phyloP scores from a whole-genome alignment of 2,113 vertebrate genomes.

The Zonotrichia leucophrys region DNA sequence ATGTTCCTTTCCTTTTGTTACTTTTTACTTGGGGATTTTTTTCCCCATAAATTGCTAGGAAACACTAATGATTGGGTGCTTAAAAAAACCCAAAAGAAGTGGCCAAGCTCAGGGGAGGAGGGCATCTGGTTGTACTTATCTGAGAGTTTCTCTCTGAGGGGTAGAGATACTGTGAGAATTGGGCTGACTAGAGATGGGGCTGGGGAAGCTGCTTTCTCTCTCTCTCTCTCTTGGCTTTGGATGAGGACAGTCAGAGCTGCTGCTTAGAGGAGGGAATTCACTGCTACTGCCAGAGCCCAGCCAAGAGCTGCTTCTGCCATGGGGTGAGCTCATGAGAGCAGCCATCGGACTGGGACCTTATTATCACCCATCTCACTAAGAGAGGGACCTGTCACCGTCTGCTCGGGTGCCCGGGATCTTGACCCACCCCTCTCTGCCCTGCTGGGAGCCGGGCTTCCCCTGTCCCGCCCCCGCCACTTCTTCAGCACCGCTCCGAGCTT shows the following conservation, averaged over 20 bases:
- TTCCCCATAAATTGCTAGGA: background rate
- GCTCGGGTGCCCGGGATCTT: too few relatives aligned
- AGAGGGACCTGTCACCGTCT: too few relatives aligned
- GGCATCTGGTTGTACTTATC: background rate
- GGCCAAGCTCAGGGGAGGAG: background rate
- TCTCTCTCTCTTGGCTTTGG: background rate
- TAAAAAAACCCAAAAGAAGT: background rate
- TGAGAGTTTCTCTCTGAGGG: background rate
- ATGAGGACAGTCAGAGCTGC: fast-evolving
- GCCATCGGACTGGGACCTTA: too few relatives aligned
- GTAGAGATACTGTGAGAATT: background rate
- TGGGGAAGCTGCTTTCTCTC: background rate
- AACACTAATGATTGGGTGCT: background rate
- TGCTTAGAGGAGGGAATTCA: background rate
- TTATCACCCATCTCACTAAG: too few relatives aligned
- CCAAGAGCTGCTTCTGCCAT: background rate
- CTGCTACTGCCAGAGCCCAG: too few relatives aligned
- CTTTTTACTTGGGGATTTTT: background rate
- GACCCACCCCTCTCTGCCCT: background rate
- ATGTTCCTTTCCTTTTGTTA: background rate
- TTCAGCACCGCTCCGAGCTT: background rate
- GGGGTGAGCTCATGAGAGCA: background rate
- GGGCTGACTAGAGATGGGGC: too few relatives aligned
- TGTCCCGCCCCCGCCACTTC: fast-evolving
- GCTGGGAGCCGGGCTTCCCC: background rate